Evolutionary conservation across 2,888 invertebrate genomes (phyloP), one percentile per base, ranked within the genome.

Genomic region (Deilephila porcellus): DNA sequence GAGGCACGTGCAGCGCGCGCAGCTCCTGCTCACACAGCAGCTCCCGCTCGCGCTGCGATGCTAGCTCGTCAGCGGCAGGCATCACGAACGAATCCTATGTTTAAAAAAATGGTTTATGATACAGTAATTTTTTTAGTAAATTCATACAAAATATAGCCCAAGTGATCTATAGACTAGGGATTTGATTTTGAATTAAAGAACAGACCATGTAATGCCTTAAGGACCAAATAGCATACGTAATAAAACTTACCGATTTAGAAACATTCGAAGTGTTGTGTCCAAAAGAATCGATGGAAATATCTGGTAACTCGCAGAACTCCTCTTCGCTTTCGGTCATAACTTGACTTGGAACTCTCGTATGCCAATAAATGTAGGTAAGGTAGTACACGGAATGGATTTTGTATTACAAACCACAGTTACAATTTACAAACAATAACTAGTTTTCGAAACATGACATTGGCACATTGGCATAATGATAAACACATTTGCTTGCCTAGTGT

Each of bases 271-370:
- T 25, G 20, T 67, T 78, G 25, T 74, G 73, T 11, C 74, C 63
- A 1, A 83, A 82, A 4, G 80, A 79, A 59, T 84, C 85, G 4
- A 88, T 85, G 17, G 80, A 81, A 75, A 90, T 88, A 11, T 82
- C 79, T 20, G 90, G 90, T 71, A 90, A 76, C 25, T 90, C 90
- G 20, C 88, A 90, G 62, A 79, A 85, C 17, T 87, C 88, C 73
- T 87, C 89, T 5, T 83, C 82, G 4, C 25, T 67, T 52, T 84
- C 84, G 71, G 79, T 86, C 82, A 80, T 85, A 6, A 14, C 45
- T 45, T 45, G 14, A 11, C 45, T 45, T 3, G 45, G 14, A 45
- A 14, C 2, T 11, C 45, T 2, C 45, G 3, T 3, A 3, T 2
- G 45, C 45, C 14, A 45, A 45, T 8, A 45, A 45, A 14, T 45